These are phyloP conservation scores for Formicarius rufipectus DNA, from an alignment of 2,113 vertebrate species.

Conservation along the genomic window DNA sequence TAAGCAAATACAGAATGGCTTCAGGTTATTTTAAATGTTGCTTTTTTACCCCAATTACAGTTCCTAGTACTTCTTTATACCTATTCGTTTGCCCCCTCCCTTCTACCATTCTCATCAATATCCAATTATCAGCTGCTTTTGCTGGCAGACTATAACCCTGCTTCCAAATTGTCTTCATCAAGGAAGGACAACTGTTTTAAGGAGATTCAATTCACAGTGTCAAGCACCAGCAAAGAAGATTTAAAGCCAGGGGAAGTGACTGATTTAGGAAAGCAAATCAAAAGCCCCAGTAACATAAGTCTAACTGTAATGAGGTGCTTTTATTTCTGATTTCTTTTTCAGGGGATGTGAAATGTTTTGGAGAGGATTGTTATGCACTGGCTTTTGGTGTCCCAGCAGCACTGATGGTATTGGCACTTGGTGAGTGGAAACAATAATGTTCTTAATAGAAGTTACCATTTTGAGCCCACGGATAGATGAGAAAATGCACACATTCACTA, in stretches of 20 bases:
- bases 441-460: not conserved
- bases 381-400: slow-evolving; percentile 93
- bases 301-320: slow-evolving; percentile 12
- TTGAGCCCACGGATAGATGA: not conserved
- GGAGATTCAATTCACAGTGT: slow-evolving; percentile 50
- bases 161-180: slow-evolving; percentile 47
- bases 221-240: slow-evolving; percentile 12
- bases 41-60: not conserved
- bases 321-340: slow-evolving; percentile 31
- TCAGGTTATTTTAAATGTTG: not conserved
- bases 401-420: slow-evolving; percentile 89
- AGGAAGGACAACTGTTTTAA: slow-evolving; percentile 28
- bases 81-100: not conserved
- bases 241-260: not conserved
- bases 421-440: slow-evolving; percentile 74
- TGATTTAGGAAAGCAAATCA: slow-evolving; percentile 24
- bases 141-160: not conserved
- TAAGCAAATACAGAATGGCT: not conserved
- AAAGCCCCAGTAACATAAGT: not conserved
- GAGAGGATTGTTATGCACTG: slow-evolving; percentile 90
- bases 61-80: not conserved
- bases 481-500: not conserved
- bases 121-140: slow-evolving; percentile 23
- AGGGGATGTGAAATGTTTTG: slow-evolving; percentile 95
- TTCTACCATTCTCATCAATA: slow-evolving; percentile 20